These are phyloP conservation scores for Ornithorhynchus anatinus DNA, from an alignment of 2,113 vertebrate genomes.

Conservation along the genomic window DNA sequence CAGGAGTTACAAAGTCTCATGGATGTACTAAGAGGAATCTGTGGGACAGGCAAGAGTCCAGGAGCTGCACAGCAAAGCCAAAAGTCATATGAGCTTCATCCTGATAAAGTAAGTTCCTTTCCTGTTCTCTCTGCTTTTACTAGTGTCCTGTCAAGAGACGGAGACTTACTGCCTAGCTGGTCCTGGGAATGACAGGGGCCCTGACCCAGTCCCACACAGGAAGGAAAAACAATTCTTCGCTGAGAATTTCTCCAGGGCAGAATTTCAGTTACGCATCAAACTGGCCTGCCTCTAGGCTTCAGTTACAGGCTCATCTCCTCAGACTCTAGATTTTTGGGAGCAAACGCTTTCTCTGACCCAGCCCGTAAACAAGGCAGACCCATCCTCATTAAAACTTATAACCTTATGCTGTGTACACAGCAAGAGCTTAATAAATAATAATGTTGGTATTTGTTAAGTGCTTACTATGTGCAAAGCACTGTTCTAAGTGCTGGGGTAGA, in stretches of 20 bases:
- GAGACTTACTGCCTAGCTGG: background rate
- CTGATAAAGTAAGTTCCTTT: background rate
- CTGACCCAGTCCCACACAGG: background rate
- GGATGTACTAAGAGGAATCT: background rate
- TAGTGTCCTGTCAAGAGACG: background rate
- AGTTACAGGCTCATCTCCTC: too few species aligned
- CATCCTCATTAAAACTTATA: too few species aligned
- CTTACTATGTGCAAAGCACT: too few species aligned
- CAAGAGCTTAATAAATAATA: too few species aligned
- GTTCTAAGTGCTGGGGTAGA: too few species aligned
- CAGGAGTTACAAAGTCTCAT: background rate
- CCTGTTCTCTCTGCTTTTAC: background rate
- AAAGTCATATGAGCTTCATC: background rate
- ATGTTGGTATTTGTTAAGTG: too few species aligned
- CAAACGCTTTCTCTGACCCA: background rate
- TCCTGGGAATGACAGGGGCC: background rate
- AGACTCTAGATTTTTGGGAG: background rate
- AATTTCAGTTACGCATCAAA: too few species aligned
- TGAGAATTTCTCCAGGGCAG: background rate
- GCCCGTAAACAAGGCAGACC: too few species aligned
- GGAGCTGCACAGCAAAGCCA: background rate
- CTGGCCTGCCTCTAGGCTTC: too few species aligned
- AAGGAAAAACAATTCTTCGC: background rate
- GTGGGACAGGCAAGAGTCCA: background rate
- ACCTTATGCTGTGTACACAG: too few species aligned